Conservation (phyloP, 1,140 invertebrate species). For the Camponotus floridanus region DNA sequence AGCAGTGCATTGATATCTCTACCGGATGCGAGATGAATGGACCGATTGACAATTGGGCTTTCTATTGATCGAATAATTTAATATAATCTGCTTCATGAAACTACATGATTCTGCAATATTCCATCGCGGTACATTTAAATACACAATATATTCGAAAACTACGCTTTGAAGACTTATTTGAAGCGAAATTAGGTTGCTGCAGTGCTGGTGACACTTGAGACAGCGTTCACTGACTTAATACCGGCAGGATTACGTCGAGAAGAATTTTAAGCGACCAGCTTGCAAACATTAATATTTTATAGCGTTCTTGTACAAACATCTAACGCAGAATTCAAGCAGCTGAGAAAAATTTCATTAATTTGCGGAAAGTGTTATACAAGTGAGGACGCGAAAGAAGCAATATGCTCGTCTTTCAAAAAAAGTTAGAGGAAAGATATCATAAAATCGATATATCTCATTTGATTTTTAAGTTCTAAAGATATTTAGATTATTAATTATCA, state of each 20-base stretch:
- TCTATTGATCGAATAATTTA: constrained; percentile 27
- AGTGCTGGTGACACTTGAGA: not conserved
- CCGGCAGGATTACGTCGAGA: not conserved
- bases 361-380: not conserved
- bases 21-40: constrained; percentile 34
- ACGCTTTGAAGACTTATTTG: not conserved
- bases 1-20: constrained; percentile 2
- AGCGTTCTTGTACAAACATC: not conserved
- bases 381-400: not conserved
- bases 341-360: constrained; percentile 30
- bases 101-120: constrained; percentile 4
- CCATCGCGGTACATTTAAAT: constrained; percentile 19
- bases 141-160: not conserved
- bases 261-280: constrained; percentile 1
- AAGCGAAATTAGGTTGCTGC: not conserved
- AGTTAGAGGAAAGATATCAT: too few relatives aligned
- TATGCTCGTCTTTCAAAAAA: not conserved
- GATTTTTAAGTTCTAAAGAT: too few relatives aligned
- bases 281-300: constrained; percentile 12
- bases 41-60: constrained; percentile 45
- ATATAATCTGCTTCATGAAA: constrained; percentile 37
- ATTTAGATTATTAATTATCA: too few relatives aligned
- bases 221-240: not conserved
- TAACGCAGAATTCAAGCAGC: not conserved
- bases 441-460: too few relatives aligned